Evolutionary conservation across 1,140 invertebrate species (phyloP), one percentile per base, ranked within the genome.

Genomic region (Drosophila murphyi): DNA sequence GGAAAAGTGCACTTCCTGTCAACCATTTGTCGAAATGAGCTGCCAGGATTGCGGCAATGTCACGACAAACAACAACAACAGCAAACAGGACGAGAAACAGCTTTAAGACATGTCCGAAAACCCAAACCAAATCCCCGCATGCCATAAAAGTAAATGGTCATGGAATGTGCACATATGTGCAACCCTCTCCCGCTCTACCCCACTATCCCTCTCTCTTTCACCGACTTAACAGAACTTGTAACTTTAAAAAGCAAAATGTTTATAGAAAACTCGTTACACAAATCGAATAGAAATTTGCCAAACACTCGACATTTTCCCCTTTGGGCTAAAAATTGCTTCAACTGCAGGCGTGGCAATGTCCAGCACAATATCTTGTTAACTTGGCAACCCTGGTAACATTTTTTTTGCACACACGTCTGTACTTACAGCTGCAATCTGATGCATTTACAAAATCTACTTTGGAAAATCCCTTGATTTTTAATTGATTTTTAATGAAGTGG

Each of bases 261-360:
- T 89, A 88, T 89, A 88, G 85, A 81, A 88, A 88, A 89, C 85
- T 88, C 80, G 85, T 88, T 88, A 85, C 76, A 89, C 85, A 88
- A 88, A 88, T 88, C 80, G 80, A 88, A 89, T 89, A 80, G 80
- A 89, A 89, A 74, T 83, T 78, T 77, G 79, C 70, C 72, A 78
- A 20, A 57, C 67, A 78, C 73, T 80, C 75, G 65, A 67, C 45
- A 67, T 71, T 32, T 43, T 48, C 29, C 72, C 77, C 60, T 28
- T 52, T 65, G 78, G 75, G 48, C 71, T 61, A 50, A 62, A 55
- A 32, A 43, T n/a, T 7, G 4, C 12, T 29, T 37, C 2, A 3
- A n/a, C 5, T 10, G 76, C 39, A 51, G 43, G 61, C 47, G 62
- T 72, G 50, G 62, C 35, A n/a, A 4, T 20, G 59, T 35, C 1